phyloP scores from a whole-genome alignment of 1,140 invertebrate species.

The Schmidtea mediterranea region DNA sequence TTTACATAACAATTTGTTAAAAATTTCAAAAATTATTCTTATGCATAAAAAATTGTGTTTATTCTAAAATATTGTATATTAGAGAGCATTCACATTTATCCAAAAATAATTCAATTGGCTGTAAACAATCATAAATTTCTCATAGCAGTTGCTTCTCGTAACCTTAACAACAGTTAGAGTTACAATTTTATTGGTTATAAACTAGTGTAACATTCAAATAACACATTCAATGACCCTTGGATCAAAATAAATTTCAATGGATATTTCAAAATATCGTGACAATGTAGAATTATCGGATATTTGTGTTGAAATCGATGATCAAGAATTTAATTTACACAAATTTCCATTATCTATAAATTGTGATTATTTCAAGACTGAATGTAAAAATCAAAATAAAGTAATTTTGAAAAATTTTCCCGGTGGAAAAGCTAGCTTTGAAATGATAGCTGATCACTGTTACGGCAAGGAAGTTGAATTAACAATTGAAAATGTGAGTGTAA shows the following conservation, averaged over 20 bases:
- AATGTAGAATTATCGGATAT: slow-evolving; percentile 8
- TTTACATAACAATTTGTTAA: too few species aligned
- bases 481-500: slow-evolving; percentile 6
- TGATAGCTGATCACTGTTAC: slow-evolving; percentile 8
- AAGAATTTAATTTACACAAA: slow-evolving; percentile 9
- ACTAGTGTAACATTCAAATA: too few species aligned
- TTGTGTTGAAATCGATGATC: slow-evolving; percentile 5
- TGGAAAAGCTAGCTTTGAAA: slow-evolving; percentile 6
- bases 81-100: too few species aligned
- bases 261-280: slow-evolving; percentile 6
- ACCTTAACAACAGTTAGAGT: too few species aligned
- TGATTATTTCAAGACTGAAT: slow-evolving; percentile 8
- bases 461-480: slow-evolving; percentile 5
- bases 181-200: too few species aligned
- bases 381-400: neutral
- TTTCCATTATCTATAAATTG: slow-evolving; percentile 7
- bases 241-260: slow-evolving; percentile 4
- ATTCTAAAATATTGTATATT: too few species aligned
- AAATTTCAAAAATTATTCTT: too few species aligned
- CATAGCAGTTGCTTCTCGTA: too few species aligned
- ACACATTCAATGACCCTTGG: too few species aligned
- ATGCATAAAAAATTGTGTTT: too few species aligned
- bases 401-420: slow-evolving; percentile 8
- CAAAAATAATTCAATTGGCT: too few species aligned
- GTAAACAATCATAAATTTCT: too few species aligned